Percentiles rank a stretch among this genome's conserved stretches.
phyloP scores from a whole-genome alignment of 2,797 vertebrate species.

The Eupleurogrammus muticus region DNA sequence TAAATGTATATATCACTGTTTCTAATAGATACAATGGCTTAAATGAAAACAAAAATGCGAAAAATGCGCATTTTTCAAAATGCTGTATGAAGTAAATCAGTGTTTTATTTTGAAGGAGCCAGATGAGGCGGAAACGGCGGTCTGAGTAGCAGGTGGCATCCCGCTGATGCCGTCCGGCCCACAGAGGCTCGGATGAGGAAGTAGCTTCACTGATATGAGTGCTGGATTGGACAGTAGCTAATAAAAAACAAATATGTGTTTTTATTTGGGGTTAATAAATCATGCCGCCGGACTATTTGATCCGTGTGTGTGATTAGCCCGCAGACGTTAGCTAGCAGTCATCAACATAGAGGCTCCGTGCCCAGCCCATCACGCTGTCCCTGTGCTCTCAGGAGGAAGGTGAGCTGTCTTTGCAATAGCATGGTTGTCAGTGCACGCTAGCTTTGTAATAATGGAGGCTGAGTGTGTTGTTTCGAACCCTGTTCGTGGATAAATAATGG shows the following conservation, averaged over 20 bases:
- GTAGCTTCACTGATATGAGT: conserved; percentile 25
- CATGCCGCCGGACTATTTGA: rapidly evolving
- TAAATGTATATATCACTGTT: no score
- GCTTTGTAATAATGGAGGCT: not conserved
- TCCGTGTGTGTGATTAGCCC: not conserved
- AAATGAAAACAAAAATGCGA: no score
- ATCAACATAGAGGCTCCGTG: conserved; percentile 15
- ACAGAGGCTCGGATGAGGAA: conserved; percentile 73
- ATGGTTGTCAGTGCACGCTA: not conserved
- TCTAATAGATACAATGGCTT: no score
- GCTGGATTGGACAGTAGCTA: conserved; percentile 16
- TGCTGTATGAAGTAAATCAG: no score
- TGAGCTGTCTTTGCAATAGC: conserved; percentile 9
- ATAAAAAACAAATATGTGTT: conserved; percentile 45
- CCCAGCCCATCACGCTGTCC: conserved; percentile 60
- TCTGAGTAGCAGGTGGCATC: not conserved
- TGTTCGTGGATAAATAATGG: not conserved
- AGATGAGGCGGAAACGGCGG: conserved; percentile 41
- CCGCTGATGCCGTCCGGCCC: conserved; percentile 50
- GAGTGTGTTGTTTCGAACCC: not conserved
- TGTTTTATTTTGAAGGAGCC: conserved; percentile 26
- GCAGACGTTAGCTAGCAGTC: conserved; percentile 29
- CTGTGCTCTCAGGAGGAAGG: conserved; percentile 30
- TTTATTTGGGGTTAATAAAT: not conserved
- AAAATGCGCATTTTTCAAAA: no score